Base-by-base conservation (phyloP, 2,888 invertebrate species). In the Eristalinus sepulchralis region DNA sequence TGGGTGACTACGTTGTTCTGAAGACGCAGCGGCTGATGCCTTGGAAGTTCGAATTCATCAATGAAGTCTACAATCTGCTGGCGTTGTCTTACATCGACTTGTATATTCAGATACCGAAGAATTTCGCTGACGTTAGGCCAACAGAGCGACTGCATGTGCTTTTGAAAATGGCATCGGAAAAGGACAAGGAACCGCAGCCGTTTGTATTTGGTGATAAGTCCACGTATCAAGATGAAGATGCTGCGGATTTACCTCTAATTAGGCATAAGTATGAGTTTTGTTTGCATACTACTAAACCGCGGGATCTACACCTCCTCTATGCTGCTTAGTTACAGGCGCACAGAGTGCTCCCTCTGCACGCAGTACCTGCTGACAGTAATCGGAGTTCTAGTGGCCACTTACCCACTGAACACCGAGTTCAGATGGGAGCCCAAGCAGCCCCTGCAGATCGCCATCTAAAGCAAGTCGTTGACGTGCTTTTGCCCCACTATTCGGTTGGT, bases 351-450 rank as follows among this genome's bases (percentile, higher is more conserved):
- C 0, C 98, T 98, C 93, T 98, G 98, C 98, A 96, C 96, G 0
- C 94, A 96, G 53, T 98, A 98, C 92, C 93, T 98, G 89, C 98
- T 98, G 0, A 96, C 95, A 0, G 97, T 98, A 0, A 95, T 98
- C 10, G 97, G 97, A 0, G 94, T 96, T 59, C 92, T 97, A 10
- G 95, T 97, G 67, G 97, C 97, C 0, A 98, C 97, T 0, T 97
- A 97, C 93, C 97, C 97, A 5, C 98, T 97, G 2, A 95, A 96
- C 4, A 97, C 97, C 6, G 97, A 97, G 95, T 97, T 94, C 90
- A 97, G 97, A 97, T 97, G 97, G 97, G 97, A 97, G 91, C 97
- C 97, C 0, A 96, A 96, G 89, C 96, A 97, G 89, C 97, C 97
- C 0, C 92, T 98, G 1, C 97, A 98, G 93, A 97, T 97, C 55